Evolutionary conservation across 2,113 vertebrate genomes (phyloP).

Genomic region (Arizona elegans): DNA sequence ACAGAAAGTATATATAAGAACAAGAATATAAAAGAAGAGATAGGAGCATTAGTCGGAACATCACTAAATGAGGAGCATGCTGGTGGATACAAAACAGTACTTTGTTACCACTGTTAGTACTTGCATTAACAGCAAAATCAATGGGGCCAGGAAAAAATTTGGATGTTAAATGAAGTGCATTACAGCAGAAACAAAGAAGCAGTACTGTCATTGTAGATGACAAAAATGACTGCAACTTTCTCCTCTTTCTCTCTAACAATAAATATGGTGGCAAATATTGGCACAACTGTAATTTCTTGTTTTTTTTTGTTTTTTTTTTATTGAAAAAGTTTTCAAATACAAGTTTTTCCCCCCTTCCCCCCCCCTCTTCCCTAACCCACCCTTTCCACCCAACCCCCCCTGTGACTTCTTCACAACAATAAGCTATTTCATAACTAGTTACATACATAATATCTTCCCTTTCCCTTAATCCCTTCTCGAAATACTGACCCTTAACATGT

Average conservation of each 20-base stretch:
- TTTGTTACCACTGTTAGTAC: background rate
- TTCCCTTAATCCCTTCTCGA: too few relatives aligned
- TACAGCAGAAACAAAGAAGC: background rate
- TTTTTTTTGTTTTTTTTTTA: too few relatives aligned
- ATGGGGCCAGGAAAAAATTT: background rate
- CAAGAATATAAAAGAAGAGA: background rate
- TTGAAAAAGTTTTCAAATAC: too few relatives aligned
- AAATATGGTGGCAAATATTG: background rate
- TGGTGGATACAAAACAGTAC: background rate
- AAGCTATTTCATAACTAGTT: too few relatives aligned
- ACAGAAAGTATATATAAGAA: background rate
- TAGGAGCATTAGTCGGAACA: background rate
- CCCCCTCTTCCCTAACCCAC: too few relatives aligned
- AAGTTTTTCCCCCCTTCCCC: too few relatives aligned
- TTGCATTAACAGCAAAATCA: background rate
- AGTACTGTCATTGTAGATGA: background rate
- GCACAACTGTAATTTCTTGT: background rate
- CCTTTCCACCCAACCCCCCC: too few relatives aligned
- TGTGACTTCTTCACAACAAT: too few relatives aligned
- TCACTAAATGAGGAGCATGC: background rate
- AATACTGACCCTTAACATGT: too few relatives aligned
- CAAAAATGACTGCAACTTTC: background rate
- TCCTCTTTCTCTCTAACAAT: background rate
- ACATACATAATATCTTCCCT: too few relatives aligned
- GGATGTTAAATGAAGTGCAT: background rate